Percentiles rank a stretch among this genome's conserved stretches.
Conservation (phyloP, 1,140 invertebrate species). For the silkworm (Bombyx mori) region ASM3026992v2 NC_085130.1:16438001-16438500, state of each 20-base stretch:
- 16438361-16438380: too few relatives aligned
- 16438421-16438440: too few relatives aligned
- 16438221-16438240: constrained; percentile 20
- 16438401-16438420: too few relatives aligned
- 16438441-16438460: too few relatives aligned
- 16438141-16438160: constrained; percentile 4
- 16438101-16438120: background rate
- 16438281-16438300: constrained; percentile 53
- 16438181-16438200: constrained; percentile 30
- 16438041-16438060: too few relatives aligned
- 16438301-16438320: constrained; percentile 37
- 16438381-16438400: too few relatives aligned
- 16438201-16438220: constrained; percentile 15
- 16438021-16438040: too few relatives aligned
- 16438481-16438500: too few relatives aligned
- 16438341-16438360: background rate
- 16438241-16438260: constrained; percentile 23
- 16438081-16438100: too few relatives aligned
- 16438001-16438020: too few relatives aligned
- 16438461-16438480: too few relatives aligned
- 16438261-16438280: constrained; percentile 45
- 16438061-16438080: too few relatives aligned
- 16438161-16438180: background rate
- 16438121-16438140: constrained; percentile 25
- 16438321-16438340: constrained; percentile 31